Evolutionary conservation across 1,140 invertebrate genomes (phyloP).

Genomic region (Eubasilissa regina): DNA sequence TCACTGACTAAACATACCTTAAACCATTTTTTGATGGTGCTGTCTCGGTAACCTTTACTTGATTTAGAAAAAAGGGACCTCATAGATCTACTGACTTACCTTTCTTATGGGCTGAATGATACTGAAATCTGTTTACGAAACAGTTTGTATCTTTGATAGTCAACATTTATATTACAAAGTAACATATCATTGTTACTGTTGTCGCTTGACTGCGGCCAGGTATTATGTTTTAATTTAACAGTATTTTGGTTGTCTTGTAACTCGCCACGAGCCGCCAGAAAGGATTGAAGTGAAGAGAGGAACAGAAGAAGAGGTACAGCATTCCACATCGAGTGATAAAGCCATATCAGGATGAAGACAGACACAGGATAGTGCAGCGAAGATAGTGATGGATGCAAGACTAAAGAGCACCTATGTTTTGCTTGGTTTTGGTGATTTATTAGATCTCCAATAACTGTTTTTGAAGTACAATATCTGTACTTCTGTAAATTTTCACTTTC

Average conservation of each 20-base stretch:
- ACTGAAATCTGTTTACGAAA: not conserved
- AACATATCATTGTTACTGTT: no score
- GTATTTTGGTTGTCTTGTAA: not conserved
- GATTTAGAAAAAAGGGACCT: no score
- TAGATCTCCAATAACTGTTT: no score
- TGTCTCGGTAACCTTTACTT: not conserved
- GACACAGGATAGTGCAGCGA: conserved; percentile 24
- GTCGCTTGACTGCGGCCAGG: not conserved
- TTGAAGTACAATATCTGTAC: no score
- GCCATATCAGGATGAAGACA: conserved; percentile 25
- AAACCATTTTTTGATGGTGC: not conserved
- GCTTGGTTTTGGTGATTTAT: conserved; percentile 14
- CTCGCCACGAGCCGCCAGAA: conserved; percentile 24
- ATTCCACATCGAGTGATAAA: conserved; percentile 45
- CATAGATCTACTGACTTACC: not conserved
- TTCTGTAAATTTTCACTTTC: no score
- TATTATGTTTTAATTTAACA: not conserved
- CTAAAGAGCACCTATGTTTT: not conserved
- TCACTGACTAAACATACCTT: conserved; percentile 6
- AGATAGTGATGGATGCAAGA: conserved; percentile 33
- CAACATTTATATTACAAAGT: no score
- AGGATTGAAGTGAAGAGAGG: conserved; percentile 19
- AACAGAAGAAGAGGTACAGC: conserved; percentile 21
- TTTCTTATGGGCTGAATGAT: not conserved
- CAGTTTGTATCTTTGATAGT: no score